Conservation (phyloP, 2,113 vertebrate species). For the Silurus asotus region DNA sequence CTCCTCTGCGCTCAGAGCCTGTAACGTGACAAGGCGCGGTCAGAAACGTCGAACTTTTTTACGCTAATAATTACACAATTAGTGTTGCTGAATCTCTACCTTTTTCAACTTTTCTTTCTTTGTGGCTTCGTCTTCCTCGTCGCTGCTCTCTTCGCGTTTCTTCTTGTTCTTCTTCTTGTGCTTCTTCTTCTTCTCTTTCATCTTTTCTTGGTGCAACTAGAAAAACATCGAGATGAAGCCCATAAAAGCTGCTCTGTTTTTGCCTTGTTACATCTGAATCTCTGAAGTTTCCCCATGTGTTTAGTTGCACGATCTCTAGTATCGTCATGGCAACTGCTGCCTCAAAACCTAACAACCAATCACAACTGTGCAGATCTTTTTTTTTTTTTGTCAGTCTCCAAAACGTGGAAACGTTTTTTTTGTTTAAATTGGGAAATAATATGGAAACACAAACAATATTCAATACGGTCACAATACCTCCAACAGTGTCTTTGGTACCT, state of each 20-base stretch:
- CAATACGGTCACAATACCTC: slow-evolving; percentile 70
- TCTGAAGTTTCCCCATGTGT: too few relatives aligned
- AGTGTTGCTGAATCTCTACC: slow-evolving; percentile 64
- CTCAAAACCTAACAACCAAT: too few relatives aligned
- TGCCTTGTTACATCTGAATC: neutral
- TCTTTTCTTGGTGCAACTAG: slow-evolving; percentile 92
- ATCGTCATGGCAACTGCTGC: too few relatives aligned
- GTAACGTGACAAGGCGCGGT: neutral
- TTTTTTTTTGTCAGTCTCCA: too few relatives aligned
- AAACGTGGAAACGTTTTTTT: too few relatives aligned
- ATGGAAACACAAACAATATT: too few relatives aligned
- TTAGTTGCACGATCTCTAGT: too few relatives aligned
- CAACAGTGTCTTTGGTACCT: slow-evolving; percentile 84
- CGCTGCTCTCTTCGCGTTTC: slow-evolving; percentile 84
- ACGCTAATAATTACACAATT: neutral
- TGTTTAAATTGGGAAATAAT: too few relatives aligned
- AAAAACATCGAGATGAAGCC: neutral
- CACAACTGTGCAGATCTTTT: too few relatives aligned
- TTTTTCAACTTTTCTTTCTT: slow-evolving; percentile 93
- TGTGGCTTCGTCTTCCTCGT: slow-evolving; percentile 89
- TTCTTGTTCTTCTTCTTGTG: slow-evolving; percentile 87
- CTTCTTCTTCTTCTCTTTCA: slow-evolving; percentile 88
- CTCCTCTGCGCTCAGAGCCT: slow-evolving; percentile 94
- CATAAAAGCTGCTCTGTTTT: neutral
- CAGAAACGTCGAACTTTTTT: too few relatives aligned